phyloP scores from a whole-genome alignment of 2,888 invertebrate species.

The Abscondita cerata region DNA sequence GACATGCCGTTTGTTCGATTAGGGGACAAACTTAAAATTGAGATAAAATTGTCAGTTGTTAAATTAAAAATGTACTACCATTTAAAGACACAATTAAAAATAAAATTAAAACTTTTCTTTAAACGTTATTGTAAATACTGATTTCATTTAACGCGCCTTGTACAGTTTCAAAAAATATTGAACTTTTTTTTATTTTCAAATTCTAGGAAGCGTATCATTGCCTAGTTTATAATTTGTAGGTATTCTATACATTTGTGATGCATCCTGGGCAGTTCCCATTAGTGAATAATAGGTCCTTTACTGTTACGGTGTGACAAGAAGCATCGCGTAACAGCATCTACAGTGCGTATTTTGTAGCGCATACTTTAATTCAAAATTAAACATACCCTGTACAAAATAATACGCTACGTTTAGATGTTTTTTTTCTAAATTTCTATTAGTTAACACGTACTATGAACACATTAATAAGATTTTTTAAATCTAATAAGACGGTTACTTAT shows the following conservation, averaged over 20 bases:
- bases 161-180: conserved; percentile 15
- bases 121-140: neutral
- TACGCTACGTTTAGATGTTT: conserved; percentile 1
- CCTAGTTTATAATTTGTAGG: conserved; percentile 14
- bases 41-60: neutral
- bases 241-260: conserved; percentile 1
- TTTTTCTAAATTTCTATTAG: neutral
- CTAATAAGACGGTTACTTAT: conserved; percentile 1
- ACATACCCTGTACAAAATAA: neutral
- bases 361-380: neutral
- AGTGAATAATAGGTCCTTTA: conserved; percentile 21
- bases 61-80: neutral
- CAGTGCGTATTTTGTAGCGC: too few relatives aligned
- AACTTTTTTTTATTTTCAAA: neutral
- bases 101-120: conserved; percentile 3
- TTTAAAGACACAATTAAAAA: neutral
- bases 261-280: neutral
- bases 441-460: conserved; percentile 19
- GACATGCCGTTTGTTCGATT: neutral
- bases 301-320: conserved; percentile 17
- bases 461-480: conserved; percentile 17
- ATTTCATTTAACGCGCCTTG: conserved; percentile 6
- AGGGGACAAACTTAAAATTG: conserved; percentile 4
- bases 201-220: conserved; percentile 21
- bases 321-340: conserved; percentile 4